phyloP scores from a whole-genome alignment of 2,888 invertebrate species.

The Criorhina ranunculi region DNA sequence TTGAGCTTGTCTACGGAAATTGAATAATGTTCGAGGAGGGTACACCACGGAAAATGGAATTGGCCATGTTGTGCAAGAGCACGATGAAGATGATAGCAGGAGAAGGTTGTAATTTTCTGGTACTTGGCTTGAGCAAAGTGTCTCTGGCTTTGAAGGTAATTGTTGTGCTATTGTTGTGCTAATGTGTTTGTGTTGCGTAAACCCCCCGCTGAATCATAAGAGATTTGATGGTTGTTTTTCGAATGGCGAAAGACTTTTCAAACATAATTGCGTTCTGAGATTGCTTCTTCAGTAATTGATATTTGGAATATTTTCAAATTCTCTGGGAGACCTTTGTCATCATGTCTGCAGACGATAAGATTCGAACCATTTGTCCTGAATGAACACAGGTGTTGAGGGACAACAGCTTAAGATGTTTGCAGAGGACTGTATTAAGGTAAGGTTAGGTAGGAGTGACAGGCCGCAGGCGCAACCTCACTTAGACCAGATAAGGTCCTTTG shows the following conservation, averaged over 20 bases:
- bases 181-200: constrained; percentile 18
- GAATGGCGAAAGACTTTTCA: not conserved
- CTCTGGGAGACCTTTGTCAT: too few relatives aligned
- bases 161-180: constrained; percentile 26
- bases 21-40: constrained; percentile 17
- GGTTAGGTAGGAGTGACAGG: too few relatives aligned
- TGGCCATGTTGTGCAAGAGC: constrained; percentile 51
- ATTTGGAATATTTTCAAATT: too few relatives aligned
- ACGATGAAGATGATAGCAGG: constrained; percentile 30
- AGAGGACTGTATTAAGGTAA: too few relatives aligned
- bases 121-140: constrained; percentile 40
- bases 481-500: too few relatives aligned
- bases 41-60: constrained; percentile 9
- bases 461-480: too few relatives aligned
- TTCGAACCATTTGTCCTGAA: too few relatives aligned
- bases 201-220: constrained; percentile 1
- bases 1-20: constrained; percentile 3
- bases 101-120: constrained; percentile 63
- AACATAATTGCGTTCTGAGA: too few relatives aligned
- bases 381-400: too few relatives aligned
- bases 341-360: too few relatives aligned
- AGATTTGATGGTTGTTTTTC: constrained; percentile 7
- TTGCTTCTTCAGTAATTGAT: too few relatives aligned
- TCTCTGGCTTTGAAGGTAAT: constrained; percentile 24
- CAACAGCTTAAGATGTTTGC: too few relatives aligned